Base-by-base conservation (phyloP, 2,888 invertebrate genomes). In the Scaptomyza reducta region DNA sequence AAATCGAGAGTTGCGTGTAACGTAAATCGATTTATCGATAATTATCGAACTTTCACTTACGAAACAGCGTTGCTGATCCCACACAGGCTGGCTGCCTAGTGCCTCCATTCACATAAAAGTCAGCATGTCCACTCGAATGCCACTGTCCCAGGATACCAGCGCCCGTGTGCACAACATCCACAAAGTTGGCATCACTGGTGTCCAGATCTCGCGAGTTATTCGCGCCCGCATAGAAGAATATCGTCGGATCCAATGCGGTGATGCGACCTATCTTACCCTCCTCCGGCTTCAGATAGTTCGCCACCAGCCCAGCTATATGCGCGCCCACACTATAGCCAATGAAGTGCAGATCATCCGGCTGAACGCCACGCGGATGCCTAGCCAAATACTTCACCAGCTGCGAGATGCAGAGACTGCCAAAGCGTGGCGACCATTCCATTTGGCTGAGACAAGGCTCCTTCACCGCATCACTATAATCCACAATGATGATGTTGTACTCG, bases 291-390 rank as follows among this genome's bases (percentile, higher is more conserved):
- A 97, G 90, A 83, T 95, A 95, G 90, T 97, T 97, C 38, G 97
- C 96, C 0, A 96, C 95, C 44, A 97, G 92, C 0, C 97, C 97
- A 6, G 96, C 95, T 63, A 97, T 97, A 87, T 97, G 97, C 0
- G 97, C 96, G 1, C 97, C 97, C 25, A 97, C 96, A 90, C 96
- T 96, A 92, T 97, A 97, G 0, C 97, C 97, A 60, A 97, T 95
- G 1, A 97, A 94, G 90, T 97, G 97, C 35, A 97, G 90, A 64
- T 94, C 93, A 88, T 96, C 95, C 0, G 96, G 96, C 29, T 93
- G 93, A 0, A 96, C 94, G 0, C 96, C 94, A 75, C 96, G 94
- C 0, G 96, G 96, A 92, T 97, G 96, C 60, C 94, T 94, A 61
- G 95, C 94, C 72, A 97, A 91, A 88, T 96, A 97, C 88, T 95